phyloP scores from a whole-genome alignment of 2,888 invertebrate genomes.

The Chorisops tibialis region DNA sequence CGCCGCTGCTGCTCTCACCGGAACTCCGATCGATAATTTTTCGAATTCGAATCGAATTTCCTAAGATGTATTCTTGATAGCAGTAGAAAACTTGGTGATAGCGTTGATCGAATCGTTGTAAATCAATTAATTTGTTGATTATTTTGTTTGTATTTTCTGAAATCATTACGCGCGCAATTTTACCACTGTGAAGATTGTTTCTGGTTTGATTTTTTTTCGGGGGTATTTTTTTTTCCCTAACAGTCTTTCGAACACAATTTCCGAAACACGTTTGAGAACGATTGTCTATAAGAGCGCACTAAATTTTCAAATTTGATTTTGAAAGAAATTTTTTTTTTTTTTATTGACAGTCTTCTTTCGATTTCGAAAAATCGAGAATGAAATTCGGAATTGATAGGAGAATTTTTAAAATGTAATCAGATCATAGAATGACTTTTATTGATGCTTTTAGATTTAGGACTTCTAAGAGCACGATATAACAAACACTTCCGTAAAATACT shows the following conservation, averaged over 20 bases:
- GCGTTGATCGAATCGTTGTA: constrained; percentile 8
- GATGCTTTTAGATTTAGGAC: constrained; percentile 33
- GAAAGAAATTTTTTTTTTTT: background rate
- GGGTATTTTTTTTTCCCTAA: background rate
- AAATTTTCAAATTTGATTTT: background rate
- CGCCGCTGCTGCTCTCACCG: background rate
- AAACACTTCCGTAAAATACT: constrained; percentile 31
- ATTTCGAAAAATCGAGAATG: background rate
- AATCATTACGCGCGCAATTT: constrained; percentile 25
- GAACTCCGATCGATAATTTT: background rate
- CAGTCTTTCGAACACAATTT: too few relatives aligned
- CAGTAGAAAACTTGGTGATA: background rate
- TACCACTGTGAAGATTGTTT: background rate
- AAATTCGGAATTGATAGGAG: background rate
- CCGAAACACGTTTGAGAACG: too few relatives aligned
- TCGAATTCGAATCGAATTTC: background rate
- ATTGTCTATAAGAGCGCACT: too few relatives aligned
- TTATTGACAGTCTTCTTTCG: background rate
- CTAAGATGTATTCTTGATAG: background rate
- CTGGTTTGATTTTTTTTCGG: background rate
- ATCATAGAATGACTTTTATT: constrained; percentile 28
- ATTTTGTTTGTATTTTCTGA: constrained; percentile 12
- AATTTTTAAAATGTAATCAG: constrained; percentile 11
- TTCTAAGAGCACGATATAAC: constrained; percentile 33
- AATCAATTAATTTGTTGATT: constrained; percentile 7